A percentile compares a stretch with the other conserved stretches of the same genome.
Conservation (phyloP, 2,113 vertebrate species). For the Narcine bancroftii region DNA sequence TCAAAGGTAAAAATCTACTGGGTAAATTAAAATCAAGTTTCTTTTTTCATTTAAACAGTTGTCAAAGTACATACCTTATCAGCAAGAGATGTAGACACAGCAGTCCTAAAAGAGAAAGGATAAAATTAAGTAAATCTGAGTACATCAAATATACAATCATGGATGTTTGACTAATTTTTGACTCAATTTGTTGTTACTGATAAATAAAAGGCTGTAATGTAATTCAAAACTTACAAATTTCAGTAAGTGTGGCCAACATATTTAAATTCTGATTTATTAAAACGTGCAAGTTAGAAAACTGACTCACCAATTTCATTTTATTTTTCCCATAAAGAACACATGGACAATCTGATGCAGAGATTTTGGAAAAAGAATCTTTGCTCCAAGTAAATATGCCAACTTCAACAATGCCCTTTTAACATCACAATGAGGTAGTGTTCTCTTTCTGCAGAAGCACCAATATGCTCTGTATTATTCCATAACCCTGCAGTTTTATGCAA, state of each 20-base stretch:
- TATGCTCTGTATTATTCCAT: background rate
- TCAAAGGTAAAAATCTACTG: background rate
- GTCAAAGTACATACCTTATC: slow-evolving; percentile 49
- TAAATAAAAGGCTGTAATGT: background rate
- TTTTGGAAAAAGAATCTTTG: background rate
- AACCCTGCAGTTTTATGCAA: background rate
- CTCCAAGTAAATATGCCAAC: background rate
- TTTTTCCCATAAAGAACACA: background rate
- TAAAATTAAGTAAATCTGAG: background rate
- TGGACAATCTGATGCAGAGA: background rate
- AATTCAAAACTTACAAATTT: background rate
- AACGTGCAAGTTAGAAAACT: background rate
- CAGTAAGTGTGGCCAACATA: background rate
- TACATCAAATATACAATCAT: background rate
- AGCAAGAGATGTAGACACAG: slow-evolving; percentile 52
- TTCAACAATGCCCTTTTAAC: background rate
- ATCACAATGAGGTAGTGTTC: background rate
- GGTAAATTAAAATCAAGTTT: too few relatives aligned
- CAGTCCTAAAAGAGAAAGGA: slow-evolving; percentile 49
- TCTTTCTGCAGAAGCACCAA: background rate
- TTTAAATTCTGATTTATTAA: background rate
- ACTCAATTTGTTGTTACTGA: background rate
- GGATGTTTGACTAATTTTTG: background rate
- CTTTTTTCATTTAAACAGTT: background rate
- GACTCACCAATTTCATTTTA: background rate